Evolutionary conservation across 2,113 vertebrate genomes (phyloP), one percentile per base, ranked within the genome.

Genomic region (Bos indicus): DNA sequence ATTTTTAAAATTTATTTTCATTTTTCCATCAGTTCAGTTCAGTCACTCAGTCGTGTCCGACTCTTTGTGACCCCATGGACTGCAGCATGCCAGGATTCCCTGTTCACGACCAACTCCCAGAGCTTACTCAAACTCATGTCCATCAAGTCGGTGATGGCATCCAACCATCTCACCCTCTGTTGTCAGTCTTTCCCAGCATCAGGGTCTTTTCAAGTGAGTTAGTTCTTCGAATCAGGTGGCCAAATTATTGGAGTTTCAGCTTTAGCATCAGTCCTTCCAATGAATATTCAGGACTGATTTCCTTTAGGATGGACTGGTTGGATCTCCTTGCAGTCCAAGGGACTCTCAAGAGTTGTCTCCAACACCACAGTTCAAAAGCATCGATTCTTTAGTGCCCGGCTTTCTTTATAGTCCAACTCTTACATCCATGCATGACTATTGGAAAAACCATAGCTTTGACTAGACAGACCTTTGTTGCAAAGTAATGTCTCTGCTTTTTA

Each of bases 341-440:
- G n/a, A 71, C n/a, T 71, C 17, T 36, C n/a, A 71, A 71, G 64
- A 36, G n/a, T 36, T n/a, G 23, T 71, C 5, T 71, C 64, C 9
- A 36, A 71, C 64, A 71, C 9, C 64, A 36, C 19, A 71, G 19
- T 23, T 71, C 64, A 36, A 6, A 71, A 21, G 21, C n/a, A 71
- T 23, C 17, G 12, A 36, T 71, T 71, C 64, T 71, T 71, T 11
- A 0, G 4, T 0, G 5, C 19, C 12, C 2, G 2, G 5, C n/a
- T 71, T 71, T 71, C 64, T 36, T 71, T 36, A 71, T 21, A 71
- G 9, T 36, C n/a, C 64, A 71, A 1, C n/a, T 71, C n/a, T 71
- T 21, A 71, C 0, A 71, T 71, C n/a, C 64, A 23, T 71, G 5
- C n/a, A 36, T 36, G n/a, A 71, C 19, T 71, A 36, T 10, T 71